phyloP scores from a whole-genome alignment of 2,888 invertebrate species.

The Odontocolon sp. region DNA sequence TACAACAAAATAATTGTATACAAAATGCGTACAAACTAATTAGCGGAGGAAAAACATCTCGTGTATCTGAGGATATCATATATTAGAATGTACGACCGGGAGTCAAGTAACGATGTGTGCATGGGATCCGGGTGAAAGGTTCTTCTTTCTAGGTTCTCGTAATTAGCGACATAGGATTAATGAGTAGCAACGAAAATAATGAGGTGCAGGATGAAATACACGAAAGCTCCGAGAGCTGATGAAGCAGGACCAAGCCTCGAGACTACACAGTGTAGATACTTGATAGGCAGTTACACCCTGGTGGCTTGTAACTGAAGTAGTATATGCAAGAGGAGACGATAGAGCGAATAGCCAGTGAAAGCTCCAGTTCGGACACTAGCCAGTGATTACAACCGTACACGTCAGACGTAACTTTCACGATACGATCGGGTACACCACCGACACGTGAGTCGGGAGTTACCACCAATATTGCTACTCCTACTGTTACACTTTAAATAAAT shows the following conservation, averaged over 20 bases:
- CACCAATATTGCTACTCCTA: background rate
- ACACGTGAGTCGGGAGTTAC: background rate
- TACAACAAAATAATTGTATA: too few relatives aligned
- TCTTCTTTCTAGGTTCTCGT: conserved; percentile 31
- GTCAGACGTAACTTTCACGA: conserved; percentile 36
- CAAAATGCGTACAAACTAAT: too few relatives aligned
- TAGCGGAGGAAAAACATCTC: too few relatives aligned
- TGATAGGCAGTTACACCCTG: conserved; percentile 21
- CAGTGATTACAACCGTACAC: conserved; percentile 43
- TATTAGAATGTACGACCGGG: too few relatives aligned
- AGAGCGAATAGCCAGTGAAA: conserved; percentile 31
- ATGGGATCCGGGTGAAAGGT: conserved; percentile 3
- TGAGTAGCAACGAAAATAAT: conserved; percentile 43
- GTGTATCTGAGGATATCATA: too few relatives aligned
- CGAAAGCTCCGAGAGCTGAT: too few relatives aligned
- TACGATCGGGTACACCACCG: background rate
- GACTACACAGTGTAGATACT: conserved; percentile 1
- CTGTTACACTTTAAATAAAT: conserved; percentile 28
- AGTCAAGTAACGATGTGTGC: background rate
- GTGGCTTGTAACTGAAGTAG: background rate
- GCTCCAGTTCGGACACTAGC: conserved; percentile 19
- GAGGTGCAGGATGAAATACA: background rate
- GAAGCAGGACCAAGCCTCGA: too few relatives aligned
- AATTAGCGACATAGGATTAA: conserved; percentile 46
- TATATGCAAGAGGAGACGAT: background rate